Evolutionary conservation across 2,888 invertebrate species (phyloP), one percentile per base, ranked within the genome.

Genomic region (Acrobasis consociella): DNA sequence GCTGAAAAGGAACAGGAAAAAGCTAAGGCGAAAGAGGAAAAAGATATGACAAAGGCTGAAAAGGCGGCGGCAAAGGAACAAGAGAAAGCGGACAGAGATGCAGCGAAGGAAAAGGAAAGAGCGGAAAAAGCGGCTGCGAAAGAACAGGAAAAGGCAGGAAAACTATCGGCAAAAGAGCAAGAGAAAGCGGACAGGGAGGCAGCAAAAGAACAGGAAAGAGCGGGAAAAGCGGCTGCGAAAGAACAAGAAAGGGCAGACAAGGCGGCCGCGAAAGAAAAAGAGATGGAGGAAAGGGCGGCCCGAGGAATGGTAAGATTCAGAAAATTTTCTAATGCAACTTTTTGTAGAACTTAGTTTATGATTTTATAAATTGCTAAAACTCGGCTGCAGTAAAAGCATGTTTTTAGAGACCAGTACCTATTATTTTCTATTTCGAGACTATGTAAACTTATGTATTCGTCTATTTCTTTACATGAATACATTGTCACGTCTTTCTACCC

Each of bases 121-220:
- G 31, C 31, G 56, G 56, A 65, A 13, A 63, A 59, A n/a, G 58
- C 49, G 2, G 62, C 58, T 17, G 9, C 22, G 1, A 46, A 42
- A 8, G 51, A 50, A 16, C 39, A n/a, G 9, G 55, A 60, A 55
- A 66, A 60, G 38, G 68, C 49, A 9, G 66, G 64, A 7, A 58
- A 56, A 42, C 62, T 51, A 2, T 52, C 50, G 7, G 50, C 61
- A 52, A 68, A 66, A 61, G 64, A 31, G 31, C 31, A 51, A 59
- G 58, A 58, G 0, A 62, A 42, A 38, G 63, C 22, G 15, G 66
- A 63, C 39, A 62, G 52, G 13, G 59, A 56, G 22, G 52, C 42
- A n/a, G 46, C 58, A 2, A 65, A 64, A 53, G 66, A 62, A 17
- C 38, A 49, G 49, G 60, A 52, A 15, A 62, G 49, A 15, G 63